Conservation (phyloP, 2,113 vertebrate species). For the Crotalus tigris region DNA sequence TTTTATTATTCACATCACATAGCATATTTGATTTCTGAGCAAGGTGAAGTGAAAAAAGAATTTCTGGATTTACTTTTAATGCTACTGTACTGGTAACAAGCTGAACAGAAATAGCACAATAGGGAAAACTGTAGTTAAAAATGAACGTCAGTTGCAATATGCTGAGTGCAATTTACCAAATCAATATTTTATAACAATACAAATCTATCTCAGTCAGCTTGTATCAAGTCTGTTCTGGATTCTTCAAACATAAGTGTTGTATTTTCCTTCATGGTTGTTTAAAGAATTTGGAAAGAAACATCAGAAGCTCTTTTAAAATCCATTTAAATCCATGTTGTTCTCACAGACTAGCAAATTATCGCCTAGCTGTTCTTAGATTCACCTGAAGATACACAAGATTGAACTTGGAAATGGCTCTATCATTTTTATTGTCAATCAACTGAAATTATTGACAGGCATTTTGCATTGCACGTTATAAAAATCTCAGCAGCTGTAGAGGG, state of each 20-base stretch:
- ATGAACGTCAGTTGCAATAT: constrained; percentile 26
- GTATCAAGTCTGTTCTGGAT: accelerated
- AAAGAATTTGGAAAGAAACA: background rate
- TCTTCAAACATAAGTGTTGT: background rate
- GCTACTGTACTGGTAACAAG: constrained; percentile 17
- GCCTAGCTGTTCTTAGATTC: background rate
- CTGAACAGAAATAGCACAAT: background rate
- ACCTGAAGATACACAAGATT: background rate
- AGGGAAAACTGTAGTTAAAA: constrained; percentile 38
- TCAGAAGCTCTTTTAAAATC: background rate
- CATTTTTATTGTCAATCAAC: background rate
- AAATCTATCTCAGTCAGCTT: constrained; percentile 16
- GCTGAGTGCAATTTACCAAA: background rate
- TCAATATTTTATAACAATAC: constrained; percentile 35
- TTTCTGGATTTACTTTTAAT: background rate
- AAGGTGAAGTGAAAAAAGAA: constrained; percentile 36
- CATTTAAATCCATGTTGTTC: background rate
- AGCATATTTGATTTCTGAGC: constrained; percentile 28
- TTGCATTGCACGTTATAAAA: background rate
- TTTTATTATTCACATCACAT: constrained; percentile 33
- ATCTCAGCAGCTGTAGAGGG: background rate
- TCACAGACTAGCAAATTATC: background rate
- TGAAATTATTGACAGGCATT: background rate
- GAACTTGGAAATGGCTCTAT: background rate
- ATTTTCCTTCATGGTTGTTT: background rate